Percentiles rank a stretch among this genome's conserved stretches.
phyloP scores from a whole-genome alignment of 2,888 invertebrate genomes.

The Cremastinae sp. region DNA sequence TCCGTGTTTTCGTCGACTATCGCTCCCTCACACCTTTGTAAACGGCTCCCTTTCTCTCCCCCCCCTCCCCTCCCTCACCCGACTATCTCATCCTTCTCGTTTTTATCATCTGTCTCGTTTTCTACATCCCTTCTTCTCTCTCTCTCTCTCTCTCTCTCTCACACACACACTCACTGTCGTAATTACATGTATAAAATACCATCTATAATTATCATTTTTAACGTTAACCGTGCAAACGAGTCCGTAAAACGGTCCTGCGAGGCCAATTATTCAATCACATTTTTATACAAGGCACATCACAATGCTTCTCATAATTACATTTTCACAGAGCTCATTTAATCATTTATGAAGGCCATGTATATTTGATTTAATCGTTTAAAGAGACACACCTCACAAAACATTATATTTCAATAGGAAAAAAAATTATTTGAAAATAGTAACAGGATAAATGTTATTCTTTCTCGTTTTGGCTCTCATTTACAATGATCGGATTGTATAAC shows the following conservation, averaged over 20 bases:
- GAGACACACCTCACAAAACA: too few relatives aligned
- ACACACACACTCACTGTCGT: constrained; percentile 1
- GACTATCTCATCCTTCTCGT: too few relatives aligned
- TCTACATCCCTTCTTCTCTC: constrained; percentile 11
- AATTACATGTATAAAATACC: constrained; percentile 3
- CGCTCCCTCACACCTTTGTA: constrained; percentile 53
- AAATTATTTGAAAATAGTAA: background rate
- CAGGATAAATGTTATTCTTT: too few relatives aligned
- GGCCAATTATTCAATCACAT: background rate
- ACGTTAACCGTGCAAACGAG: constrained; percentile 29
- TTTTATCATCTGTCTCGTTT: too few relatives aligned
- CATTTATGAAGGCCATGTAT: background rate
- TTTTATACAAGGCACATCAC: background rate
- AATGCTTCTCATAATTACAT: constrained; percentile 1
- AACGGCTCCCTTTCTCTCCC: constrained; percentile 44
- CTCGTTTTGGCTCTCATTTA: too few relatives aligned
- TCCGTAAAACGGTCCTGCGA: constrained; percentile 9
- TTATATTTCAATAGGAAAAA: background rate
- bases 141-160: constrained; percentile 22
- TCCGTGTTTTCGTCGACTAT: constrained; percentile 54
- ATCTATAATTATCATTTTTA: constrained; percentile 24
- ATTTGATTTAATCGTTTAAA: too few relatives aligned
- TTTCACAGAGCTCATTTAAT: background rate
- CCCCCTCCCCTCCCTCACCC: constrained; percentile 5
- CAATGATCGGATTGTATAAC: too few relatives aligned